Percentiles rank a stretch among this genome's conserved stretches.
These are phyloP conservation scores for Drosophila nr. fundita DNA, from an alignment of 2,888 invertebrate species.

Conservation along the genomic window DNA sequence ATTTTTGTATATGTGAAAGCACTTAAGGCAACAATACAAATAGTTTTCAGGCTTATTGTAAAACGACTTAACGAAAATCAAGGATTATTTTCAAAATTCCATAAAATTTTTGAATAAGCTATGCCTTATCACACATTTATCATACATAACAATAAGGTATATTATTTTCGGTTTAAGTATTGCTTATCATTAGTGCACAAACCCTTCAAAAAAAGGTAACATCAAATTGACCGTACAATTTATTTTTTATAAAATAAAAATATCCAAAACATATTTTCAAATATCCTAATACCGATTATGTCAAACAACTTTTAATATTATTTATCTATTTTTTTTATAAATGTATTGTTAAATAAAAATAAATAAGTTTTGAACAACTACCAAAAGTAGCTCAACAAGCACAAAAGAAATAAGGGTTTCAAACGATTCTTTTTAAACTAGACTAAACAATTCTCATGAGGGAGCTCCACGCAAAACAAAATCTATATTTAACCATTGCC, in stretches of 20 bases:
- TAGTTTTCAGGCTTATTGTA: neutral
- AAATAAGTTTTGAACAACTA: neutral
- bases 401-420: neutral
- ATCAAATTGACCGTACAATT: neutral
- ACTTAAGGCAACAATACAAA: neutral
- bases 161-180: neutral
- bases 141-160: neutral
- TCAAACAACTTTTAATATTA: neutral
- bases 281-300: neutral
- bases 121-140: neutral
- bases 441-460: neutral
- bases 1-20: neutral
- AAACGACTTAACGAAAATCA: neutral
- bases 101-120: neutral
- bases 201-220: neutral
- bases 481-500: neutral
- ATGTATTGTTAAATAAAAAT: neutral
- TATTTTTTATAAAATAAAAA: neutral
- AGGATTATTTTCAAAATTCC: neutral
- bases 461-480: accelerated
- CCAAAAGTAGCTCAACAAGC: neutral
- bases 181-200: neutral
- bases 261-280: neutral
- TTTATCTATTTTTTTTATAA: neutral
- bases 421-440: neutral